Evolutionary conservation across 2,888 invertebrate genomes (phyloP), one percentile per base, ranked within the genome.

Genomic region (Ypsolopha sequella): DNA sequence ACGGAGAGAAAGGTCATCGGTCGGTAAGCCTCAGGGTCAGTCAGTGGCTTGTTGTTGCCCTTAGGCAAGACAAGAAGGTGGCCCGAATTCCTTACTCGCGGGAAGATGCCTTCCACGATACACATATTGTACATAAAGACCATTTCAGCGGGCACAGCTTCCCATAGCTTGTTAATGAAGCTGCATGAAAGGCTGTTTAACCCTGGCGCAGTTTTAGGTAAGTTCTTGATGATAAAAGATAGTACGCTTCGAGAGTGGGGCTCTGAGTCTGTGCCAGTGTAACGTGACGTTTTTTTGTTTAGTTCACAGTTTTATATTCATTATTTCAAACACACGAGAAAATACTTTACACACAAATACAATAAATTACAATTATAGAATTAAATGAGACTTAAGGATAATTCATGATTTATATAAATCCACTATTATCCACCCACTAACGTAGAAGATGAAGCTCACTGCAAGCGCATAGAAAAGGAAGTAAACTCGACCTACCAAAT

Each of bases 141-240:
- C 10, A 63, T 36, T 6, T 63, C 61, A 0, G 50, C 41, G 0
- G 49, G 9, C 0, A 58, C 54, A 0, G 52, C 59, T 6, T 10
- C 39, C 56, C 62, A 65, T 3, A 54, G 56, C n/a, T 57, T 34
- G 8, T 51, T 56, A 0, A 66, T 6, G 0, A 68, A 65, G 0
- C 48, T 34, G 0, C 63, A 57, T 0, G 57, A 57, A 0, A 67
- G 44, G 0, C 67, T 64, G 10, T 69, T 64, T 6, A 59, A 47
- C 0, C 68, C 69, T 11, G 64, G 63, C 0, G 65, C 59, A 6
- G 60, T 68, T 53, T 63, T 62, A 0, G 63, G 63, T 0, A 66
- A 47, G 0, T 14, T 10, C 51, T 9, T 52, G 1, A 67, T 48
- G 1, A 65, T 60, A 0, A 6, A 14, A 0, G 10, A 52, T 10